phyloP scores from a whole-genome alignment of 1,140 invertebrate genomes.

The Globodera ellingtonae region DNA sequence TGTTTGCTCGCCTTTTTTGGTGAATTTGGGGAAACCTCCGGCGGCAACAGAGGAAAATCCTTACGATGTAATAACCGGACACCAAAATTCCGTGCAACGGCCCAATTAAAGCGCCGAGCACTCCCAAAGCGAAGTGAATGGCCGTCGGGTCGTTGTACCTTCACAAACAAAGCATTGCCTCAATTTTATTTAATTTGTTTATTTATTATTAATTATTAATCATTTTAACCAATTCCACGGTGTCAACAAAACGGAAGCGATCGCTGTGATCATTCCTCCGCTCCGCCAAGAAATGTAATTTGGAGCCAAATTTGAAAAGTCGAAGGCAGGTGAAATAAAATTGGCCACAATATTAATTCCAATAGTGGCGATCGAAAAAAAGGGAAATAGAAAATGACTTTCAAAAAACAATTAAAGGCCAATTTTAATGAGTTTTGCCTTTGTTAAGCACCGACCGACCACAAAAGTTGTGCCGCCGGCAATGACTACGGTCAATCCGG shows the following conservation, averaged over 20 bases:
- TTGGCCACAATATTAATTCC: conserved; percentile 11
- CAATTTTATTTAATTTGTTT: too few relatives aligned
- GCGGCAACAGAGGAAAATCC: not conserved
- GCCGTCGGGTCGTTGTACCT: conserved; percentile 5
- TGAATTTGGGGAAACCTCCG: not conserved
- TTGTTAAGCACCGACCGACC: not conserved
- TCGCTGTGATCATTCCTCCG: conserved; percentile 11
- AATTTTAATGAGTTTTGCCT: not conserved
- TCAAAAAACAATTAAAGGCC: not conserved
- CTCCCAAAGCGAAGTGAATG: not conserved
- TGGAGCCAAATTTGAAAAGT: conserved; percentile 7
- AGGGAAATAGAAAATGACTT: not conserved
- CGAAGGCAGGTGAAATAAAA: conserved; percentile 8
- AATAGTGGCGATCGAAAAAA: not conserved
- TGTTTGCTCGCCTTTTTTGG: conserved; percentile 5
- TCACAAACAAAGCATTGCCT: too few relatives aligned
- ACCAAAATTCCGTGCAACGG: conserved; percentile 6
- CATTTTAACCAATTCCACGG: conserved; percentile 4
- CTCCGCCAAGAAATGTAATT: not conserved
- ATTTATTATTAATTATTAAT: too few relatives aligned
- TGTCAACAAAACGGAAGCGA: not conserved
- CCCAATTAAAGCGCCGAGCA: conserved; percentile 7
- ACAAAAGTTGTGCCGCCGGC: not conserved
- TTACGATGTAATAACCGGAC: not conserved
- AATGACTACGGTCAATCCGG: not conserved